Base-by-base conservation (phyloP, 2,888 invertebrate genomes). In the Ptilodon capucinus region DNA sequence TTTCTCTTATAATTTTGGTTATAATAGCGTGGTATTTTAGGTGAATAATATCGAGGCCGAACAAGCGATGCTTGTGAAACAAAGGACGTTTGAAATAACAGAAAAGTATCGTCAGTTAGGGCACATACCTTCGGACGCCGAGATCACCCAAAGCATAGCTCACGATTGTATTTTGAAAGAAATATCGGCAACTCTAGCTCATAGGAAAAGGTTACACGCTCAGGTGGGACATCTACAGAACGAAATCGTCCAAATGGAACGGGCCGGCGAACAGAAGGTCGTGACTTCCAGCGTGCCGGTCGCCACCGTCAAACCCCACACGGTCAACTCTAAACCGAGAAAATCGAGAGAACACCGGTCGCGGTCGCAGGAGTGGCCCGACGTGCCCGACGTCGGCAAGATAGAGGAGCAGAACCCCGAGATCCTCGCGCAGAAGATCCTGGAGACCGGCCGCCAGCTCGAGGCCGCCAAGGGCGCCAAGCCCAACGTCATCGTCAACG, bases 371-470 rank as follows among this genome's bases (percentile, higher is more conserved):
- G 97, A 97, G 74, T 97, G 97, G 97, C 97, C 97, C 0, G 97
- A 97, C 68, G 95, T 97, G 23, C 97, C 97, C 1, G 97, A 97
- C 66, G 94, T 97, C 43, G 96, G 95, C 1, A 97, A 97, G 84
- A 97, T 97, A 51, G 96, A 97, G 74, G 97, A 97, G 77, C 97
- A 97, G 77, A 97, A 97, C 85, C 97, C 97, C 0, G 97, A 97
- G 81, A 93, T 97, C 43, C 86, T 97, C 44, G 97, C 97, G 0
- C 96, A 96, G 80, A 97, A 97, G 80, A 97, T 97, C 60, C 86
- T 97, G 30, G 97, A 97, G 82, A 97, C 96, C 0, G 97, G 97
- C 5, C 92, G 97, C 1, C 97, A 97, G 86, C 95, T 97, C 51
- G 97, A 97, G 85, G 96, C 97, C 4, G 95, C 95, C 34, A 95